Base-by-base conservation (phyloP, 2,797 vertebrate species). In the Rhyacichthys aspro region DNA sequence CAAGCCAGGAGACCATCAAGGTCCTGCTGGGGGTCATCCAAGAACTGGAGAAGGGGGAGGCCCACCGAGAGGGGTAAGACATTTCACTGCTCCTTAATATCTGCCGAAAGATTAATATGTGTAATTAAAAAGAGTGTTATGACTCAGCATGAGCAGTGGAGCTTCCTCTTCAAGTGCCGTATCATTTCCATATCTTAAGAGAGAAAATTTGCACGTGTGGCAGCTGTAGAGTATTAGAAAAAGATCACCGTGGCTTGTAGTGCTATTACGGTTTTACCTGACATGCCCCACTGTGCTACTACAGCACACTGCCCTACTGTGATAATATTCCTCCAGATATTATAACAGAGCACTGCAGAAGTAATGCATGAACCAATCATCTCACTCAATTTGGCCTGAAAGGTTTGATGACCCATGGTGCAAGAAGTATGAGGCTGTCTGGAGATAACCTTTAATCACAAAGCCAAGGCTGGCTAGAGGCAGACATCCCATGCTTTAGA, bases 1-100 rank as follows among this genome's bases (percentile, higher is more conserved):
- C 98, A 0, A 99, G 98, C 79, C 98, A 99, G 84, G 96, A 99
- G 88, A 99, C 98, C 90, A 99, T 99, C 82, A 98, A 98, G 84
- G 96, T 99, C 83, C 90, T 99, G 83, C 86, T 99, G 89, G 97
- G 97, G 55, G 98, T 99, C 72, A 99, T 99, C 87, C 98, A 98
- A 89, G 98, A 99, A 90, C 83, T 99, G 89, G 98, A 99, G 83
- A 98, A 97, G 76, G 96, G 97, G 86, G 98, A 99, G 89, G 98
- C 98, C 86, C 97, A 96, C 68, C 92, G 98, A 88, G 97, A 98
- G 89, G 98, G 98, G 98, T 99, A 94, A 93, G 98, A 74, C 9
- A 58, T 14, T 34, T 68, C 43, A 53, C 58, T 11, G 53, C 10
- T 42, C 23, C 23, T 52, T 18, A 18, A 38, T 37, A 52, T n/a